Conservation (phyloP, 1,140 invertebrate genomes). For the Kradibia gibbosae region DNA sequence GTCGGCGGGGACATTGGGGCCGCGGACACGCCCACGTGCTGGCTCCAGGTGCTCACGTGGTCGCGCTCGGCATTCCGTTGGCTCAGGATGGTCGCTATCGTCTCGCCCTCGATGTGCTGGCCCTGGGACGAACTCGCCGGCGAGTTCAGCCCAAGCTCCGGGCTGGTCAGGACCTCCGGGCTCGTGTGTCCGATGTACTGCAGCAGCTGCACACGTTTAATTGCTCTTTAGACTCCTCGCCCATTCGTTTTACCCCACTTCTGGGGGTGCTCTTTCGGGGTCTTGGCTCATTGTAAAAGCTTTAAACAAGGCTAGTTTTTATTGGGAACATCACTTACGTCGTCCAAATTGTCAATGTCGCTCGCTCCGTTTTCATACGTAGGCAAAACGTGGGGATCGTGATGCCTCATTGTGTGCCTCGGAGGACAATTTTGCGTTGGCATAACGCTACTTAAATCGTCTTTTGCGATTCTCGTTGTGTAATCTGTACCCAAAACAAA, state of each 20-base stretch:
- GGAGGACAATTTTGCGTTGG: constrained; percentile 71
- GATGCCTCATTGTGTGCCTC: constrained; percentile 79
- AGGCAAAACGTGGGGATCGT: constrained; percentile 82
- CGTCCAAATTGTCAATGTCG: constrained; percentile 93
- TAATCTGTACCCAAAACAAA: constrained; percentile 56
- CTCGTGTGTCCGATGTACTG: constrained; percentile 93
- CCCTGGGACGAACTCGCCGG: constrained; percentile 80
- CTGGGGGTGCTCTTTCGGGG: too few relatives aligned
- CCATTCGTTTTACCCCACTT: too few relatives aligned
- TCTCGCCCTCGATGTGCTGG: constrained; percentile 83
- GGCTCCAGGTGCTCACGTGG: constrained; percentile 74
- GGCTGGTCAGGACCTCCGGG: constrained; percentile 87
- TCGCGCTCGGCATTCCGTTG: constrained; percentile 86
- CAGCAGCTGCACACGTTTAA: constrained; percentile 76
- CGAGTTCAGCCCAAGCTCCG: constrained; percentile 80
- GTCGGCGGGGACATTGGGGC: constrained; percentile 61
- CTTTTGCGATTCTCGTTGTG: constrained; percentile 57
- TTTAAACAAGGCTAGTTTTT: neutral
- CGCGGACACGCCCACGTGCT: constrained; percentile 67
- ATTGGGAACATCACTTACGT: constrained; percentile 77
- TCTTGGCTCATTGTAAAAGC: too few relatives aligned
- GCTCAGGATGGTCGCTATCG: constrained; percentile 86
- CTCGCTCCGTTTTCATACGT: constrained; percentile 86
- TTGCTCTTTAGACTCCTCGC: too few relatives aligned
- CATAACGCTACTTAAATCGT: constrained; percentile 64